Conservation (phyloP, 2,113 vertebrate species). For the Clinocottus analis region DNA sequence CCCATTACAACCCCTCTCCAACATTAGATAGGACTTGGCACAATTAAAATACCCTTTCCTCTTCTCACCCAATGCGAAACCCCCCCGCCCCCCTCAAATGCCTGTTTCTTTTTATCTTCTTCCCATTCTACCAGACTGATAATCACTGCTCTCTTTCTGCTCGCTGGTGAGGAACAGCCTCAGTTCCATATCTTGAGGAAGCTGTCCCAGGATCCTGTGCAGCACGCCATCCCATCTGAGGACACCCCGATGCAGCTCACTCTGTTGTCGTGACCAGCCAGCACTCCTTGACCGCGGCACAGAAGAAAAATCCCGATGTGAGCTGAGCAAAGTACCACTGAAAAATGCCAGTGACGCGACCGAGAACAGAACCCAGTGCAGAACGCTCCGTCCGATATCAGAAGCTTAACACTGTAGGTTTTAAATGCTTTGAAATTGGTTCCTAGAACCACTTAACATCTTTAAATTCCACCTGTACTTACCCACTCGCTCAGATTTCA, state of each 20-base stretch:
- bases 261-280: constrained; percentile 97
- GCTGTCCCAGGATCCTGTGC: constrained; percentile 99
- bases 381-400: background rate
- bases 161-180: constrained; percentile 29
- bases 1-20: constrained; percentile 57
- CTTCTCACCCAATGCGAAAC: constrained; percentile 50
- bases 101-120: constrained; percentile 40
- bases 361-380: too few relatives aligned
- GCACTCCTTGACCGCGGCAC: constrained; percentile 82
- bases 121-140: constrained; percentile 36
- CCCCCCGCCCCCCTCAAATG: constrained; percentile 45
- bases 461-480: constrained; percentile 59
- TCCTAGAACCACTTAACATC: background rate
- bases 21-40: constrained; percentile 76
- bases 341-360: background rate
- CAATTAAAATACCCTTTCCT: constrained; percentile 66
- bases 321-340: background rate
- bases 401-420: background rate
- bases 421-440: background rate
- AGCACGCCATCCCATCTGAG: constrained; percentile 93
- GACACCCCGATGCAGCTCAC: constrained; percentile 97
- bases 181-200: constrained; percentile 99
- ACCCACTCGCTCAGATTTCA: constrained; percentile 90
- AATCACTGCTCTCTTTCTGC: constrained; percentile 40
- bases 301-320: background rate